Evolutionary conservation across 2,113 vertebrate species (phyloP).

Genomic region (Sapajus apella): DNA sequence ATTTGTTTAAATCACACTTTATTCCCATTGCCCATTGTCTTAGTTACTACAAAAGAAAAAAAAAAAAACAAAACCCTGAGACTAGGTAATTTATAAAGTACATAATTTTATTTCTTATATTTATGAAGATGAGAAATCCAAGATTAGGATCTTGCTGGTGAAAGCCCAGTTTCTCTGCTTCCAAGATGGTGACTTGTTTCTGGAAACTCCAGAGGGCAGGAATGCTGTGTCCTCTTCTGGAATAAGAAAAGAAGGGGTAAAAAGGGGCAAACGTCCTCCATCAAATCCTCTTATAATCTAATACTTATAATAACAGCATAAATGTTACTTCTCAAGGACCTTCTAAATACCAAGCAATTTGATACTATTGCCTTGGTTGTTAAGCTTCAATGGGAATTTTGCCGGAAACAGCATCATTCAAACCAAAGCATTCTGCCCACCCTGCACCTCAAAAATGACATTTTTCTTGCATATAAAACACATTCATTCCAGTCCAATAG

Average conservation of each 20-base stretch:
- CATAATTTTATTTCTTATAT: background rate
- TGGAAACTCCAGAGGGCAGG: background rate
- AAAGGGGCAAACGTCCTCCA: fast-evolving
- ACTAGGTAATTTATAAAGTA: background rate
- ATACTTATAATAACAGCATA: background rate
- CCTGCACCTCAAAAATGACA: fast-evolving
- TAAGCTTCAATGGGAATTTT: background rate
- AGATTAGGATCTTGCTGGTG: too few species aligned
- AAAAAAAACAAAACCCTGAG: background rate
- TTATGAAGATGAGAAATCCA: background rate
- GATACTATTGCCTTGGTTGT: background rate
- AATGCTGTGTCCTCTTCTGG: background rate
- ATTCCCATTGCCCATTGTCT: background rate
- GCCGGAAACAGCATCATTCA: background rate
- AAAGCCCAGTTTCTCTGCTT: background rate
- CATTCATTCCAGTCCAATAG: background rate
- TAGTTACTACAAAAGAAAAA: background rate
- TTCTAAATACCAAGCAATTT: background rate
- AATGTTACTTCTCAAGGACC: fast-evolving
- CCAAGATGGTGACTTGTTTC: background rate
- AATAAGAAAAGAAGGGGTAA: background rate
- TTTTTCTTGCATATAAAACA: background rate
- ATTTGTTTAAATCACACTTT: background rate
- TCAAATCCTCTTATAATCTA: background rate
- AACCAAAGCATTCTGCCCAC: background rate